Base-by-base conservation (phyloP, 2,797 vertebrate genomes). In the Sebastes miniatus region DNA sequence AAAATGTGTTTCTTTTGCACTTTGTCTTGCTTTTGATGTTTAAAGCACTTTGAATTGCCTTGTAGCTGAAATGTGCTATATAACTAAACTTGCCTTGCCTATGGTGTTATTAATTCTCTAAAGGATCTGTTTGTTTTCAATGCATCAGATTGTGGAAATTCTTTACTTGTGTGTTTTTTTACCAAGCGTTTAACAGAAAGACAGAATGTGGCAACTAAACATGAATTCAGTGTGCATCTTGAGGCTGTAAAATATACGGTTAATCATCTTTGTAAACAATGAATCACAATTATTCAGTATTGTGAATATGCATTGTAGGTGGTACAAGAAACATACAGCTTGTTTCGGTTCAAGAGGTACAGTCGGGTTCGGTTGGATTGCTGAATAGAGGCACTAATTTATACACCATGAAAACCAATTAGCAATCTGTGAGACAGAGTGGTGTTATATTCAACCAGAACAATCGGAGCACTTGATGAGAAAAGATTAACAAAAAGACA, bases 321-420 rank as follows among this genome's bases (percentile, higher is more conserved):
- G 59, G 56, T 72, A 57, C 25, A 29, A 64, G 8, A 52, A 73
- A 62, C 50, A 74, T 4, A n/a, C 14, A 75, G 57, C 78, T 73
- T 36, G 31, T 83, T 84, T 22, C 22, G 32, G 64, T 73, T 81
- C 36, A 80, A 72, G 70, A 68, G 69, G 62, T 77, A 14, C 10
- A 59, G 7, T 64, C 57, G 39, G 32, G 59, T 73, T 87, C 73
- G 6, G 75, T 71, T 77, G 24, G 74, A 18, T 25, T 79, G 65
- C 39, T 59, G 63, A 84, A 65, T 6, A 80, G 72, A 86, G 16
- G 50, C 84, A 85, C 65, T 81, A 69, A 90, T 91, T 93, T 87
- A 89, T 77, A 85, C 82, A 84, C 39, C 65, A 83, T 57, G 75
- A 85, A 89, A 92, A 84, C 39, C 83, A 87, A 88, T 93, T 90